Evolutionary conservation across 2,113 vertebrate genomes (phyloP), one percentile per base, ranked within the genome.

Genomic region (Neotoma lepida): DNA sequence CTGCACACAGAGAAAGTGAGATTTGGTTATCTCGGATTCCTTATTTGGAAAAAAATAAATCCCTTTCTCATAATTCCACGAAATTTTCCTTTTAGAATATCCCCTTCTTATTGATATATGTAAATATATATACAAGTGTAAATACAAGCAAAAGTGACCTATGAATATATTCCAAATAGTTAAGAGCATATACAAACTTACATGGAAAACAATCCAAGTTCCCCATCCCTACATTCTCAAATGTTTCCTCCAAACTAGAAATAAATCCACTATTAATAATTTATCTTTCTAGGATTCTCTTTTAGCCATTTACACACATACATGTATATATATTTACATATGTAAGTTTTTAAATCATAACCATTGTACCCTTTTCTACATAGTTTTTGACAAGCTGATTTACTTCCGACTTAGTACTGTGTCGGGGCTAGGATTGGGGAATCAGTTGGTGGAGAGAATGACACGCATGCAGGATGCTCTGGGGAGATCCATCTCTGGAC

Each of bases 21-120:
- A 94, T 76, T 88, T 94, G 85, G n/a, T 91, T 66, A 84, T 39
- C 66, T 93, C 33, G 30, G 46, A 64, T 94, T 74, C 76, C 28
- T 91, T 93, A 80, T 66, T 66, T 93, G 28, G 71, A 70, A 81
- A 90, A 95, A 95, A 90, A 35, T 51, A 64, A 88, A 41, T 74
- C 13, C 15, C 17, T 88, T 91, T 88, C 44, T 94, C 70, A 85
- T 76, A 76, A 77, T 77, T 49, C 41, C 73, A 92, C 46, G 58
- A 90, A 92, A 86, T 61, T 88, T 44, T 94, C 14, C 68, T 86
- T 96, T 49, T 17, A 94, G 41, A 93, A 70, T 86, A 84, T 68
- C 30, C 4, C 9, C 33, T 56, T 84, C 7, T 77, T 76, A 95
- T 49, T 91, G 84, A 96, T 84, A 95, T 77, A 61, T 56, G 44